phyloP scores from a whole-genome alignment of 2,797 vertebrate genomes.

The Gadopsis bispinosus region DNA sequence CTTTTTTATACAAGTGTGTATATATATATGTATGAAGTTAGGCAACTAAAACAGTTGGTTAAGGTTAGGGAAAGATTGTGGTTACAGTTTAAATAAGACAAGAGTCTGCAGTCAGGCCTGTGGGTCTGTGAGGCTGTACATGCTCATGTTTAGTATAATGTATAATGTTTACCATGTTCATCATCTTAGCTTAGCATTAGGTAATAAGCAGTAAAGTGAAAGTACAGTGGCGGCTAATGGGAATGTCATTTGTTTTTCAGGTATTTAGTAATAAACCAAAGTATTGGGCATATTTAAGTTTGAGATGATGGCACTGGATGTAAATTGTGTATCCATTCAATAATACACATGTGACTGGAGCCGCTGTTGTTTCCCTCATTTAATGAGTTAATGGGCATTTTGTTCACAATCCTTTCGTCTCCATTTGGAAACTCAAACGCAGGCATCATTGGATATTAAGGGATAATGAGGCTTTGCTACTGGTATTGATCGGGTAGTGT shows the following conservation, averaged over 20 bases:
- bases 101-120: no score
- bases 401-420: constrained; percentile 29
- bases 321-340: not conserved
- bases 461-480: constrained; percentile 45
- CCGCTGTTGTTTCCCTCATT: not conserved
- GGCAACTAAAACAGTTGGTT: not conserved
- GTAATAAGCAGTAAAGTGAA: no score
- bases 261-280: no score
- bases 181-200: not conserved
- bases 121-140: not conserved
- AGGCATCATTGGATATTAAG: constrained; percentile 42
- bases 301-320: not conserved
- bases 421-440: constrained; percentile 23
- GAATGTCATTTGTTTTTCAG: no score
- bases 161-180: no score
- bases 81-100: not conserved
- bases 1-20: not conserved
- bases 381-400: constrained; percentile 26
- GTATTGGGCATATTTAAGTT: no score
- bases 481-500: constrained; percentile 48
- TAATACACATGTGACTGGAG: not conserved
- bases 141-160: not conserved
- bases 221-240: no score
- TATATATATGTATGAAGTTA: no score
- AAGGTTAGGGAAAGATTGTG: not conserved